Evolutionary conservation across 2,888 invertebrate species (phyloP).

Genomic region (Epicampocera succincta): DNA sequence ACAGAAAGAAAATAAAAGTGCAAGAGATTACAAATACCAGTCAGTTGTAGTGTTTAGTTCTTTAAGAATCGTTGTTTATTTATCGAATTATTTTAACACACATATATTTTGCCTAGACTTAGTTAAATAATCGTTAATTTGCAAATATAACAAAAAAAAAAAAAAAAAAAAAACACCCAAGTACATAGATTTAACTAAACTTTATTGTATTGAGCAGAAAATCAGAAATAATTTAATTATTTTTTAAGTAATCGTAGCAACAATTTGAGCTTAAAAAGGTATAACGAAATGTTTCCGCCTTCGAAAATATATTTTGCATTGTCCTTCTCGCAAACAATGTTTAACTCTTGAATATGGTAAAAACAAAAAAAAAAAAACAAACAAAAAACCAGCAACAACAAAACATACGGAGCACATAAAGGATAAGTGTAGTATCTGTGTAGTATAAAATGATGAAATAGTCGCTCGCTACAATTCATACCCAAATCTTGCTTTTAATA

Average conservation of each 20-base stretch:
- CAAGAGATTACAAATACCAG: slow-evolving; percentile 38
- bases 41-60: slow-evolving; percentile 69
- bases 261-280: slow-evolving; percentile 25
- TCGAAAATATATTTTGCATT: slow-evolving; percentile 48
- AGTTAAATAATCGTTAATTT: slow-evolving; percentile 59
- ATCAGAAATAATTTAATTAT: too few species aligned
- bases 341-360: not conserved
- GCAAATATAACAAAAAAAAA: too few species aligned
- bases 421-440: not conserved
- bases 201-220: too few species aligned
- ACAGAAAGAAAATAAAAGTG: slow-evolving; percentile 22
- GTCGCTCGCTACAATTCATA: slow-evolving; percentile 8
- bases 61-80: slow-evolving; percentile 64
- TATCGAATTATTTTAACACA: slow-evolving; percentile 17
- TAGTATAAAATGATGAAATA: slow-evolving; percentile 42
- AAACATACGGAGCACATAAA: not conserved
- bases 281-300: slow-evolving; percentile 41
- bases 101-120: slow-evolving; percentile 23
- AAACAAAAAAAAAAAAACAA: too few species aligned
- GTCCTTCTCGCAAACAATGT: slow-evolving; percentile 33
- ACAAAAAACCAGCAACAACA: too few species aligned
- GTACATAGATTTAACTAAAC: too few species aligned
- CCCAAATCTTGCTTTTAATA: slow-evolving; percentile 7
- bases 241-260: too few species aligned
- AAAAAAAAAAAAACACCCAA: too few species aligned